Base-by-base conservation (phyloP, 2,797 vertebrate genomes). In the Coilia nasus region DNA sequence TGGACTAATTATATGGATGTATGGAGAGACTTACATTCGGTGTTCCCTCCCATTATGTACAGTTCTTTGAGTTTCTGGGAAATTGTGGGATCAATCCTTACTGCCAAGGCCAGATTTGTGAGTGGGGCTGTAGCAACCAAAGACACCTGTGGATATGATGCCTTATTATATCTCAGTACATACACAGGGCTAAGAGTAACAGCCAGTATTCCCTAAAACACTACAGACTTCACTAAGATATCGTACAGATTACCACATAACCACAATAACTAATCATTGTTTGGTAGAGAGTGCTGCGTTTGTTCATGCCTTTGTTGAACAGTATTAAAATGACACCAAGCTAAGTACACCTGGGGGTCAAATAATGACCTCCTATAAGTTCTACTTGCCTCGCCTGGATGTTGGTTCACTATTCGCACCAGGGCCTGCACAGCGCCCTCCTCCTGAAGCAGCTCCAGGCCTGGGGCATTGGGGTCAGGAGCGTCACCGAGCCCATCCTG, bases 41-140 rank as follows among this genome's bases (percentile, higher is more conserved):
- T 95, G 91, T 96, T 96, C 86, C 95, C 95, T 89, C 95, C 96
- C 94, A 95, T 96, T 85, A 95, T 93, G 91, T 94, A 96, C n/a
- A 96, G 90, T 21, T 88, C 91, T 90, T 90, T 85, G 7, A 96
- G 92, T 90, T 96, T 96, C 85, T 92, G 90, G 0, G 95, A 93
- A 25, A 97, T 90, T 19, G 90, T 87, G 0, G 95, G 95, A 81
- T 96, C 96, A 86, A 96, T 90, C 89, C 90, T 96, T 86, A 96
- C 91, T 47, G 95, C 95, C 87, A 96, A 85, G 75, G 95, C 95
- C 91, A 97, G 35, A 87, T 97, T 97, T 57, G 96, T 97, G 84
- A 97, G 93, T 1, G 96, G 96, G 12, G 93, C 95, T 1, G 88
- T 95, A 87, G 96, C 95, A 88, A 96, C 95, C 80, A 96, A 84